Evolutionary conservation across 2,113 vertebrate species (phyloP), one percentile per base, ranked within the genome.

Genomic region (Lagopus muta): DNA sequence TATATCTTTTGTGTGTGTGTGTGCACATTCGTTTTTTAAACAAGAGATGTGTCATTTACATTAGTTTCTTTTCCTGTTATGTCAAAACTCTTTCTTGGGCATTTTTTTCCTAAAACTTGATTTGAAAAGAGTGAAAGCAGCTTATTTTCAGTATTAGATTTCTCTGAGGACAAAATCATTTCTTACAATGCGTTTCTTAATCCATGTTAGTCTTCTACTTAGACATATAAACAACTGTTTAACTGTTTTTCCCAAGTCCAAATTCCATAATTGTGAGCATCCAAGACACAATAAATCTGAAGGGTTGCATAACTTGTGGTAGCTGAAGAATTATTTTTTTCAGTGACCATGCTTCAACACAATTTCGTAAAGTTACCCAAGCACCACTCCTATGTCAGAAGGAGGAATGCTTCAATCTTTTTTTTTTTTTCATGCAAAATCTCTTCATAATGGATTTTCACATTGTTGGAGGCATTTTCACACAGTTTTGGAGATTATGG

Each of bases 381-480:
- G 48, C 4, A 45, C 3, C 4, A 34, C 43, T 55, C 40, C 18
- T 38, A 32, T 11, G 62, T 25, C 6, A 66, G 15, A 86, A 78
- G 12, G 38, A 1, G 3, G 4, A 73, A 38, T 50, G 2, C 1
- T 62, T 54, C 6, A 5, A 12, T 24, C 6, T 38, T 38, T 40
- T 40, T 40, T 40, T 16, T n/a, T 25, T 17, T 7, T 2, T 21
- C 1, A 8, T 40, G 5, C 61, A 66, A 38, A 84, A 57, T 47
- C 3, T 2, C 6, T 34, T 45, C 22, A 40, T 20, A 3, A 73
- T 1, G 11, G 1, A 5, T 57, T 74, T 69, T 40, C 4, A 4
- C 4, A 32, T n/a, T 76, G 5, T 4, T 55, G 28, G 1, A 6
- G 38, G 38, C 4, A 4, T 38, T 38, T 38, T 38, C 38, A 38